phyloP scores from a whole-genome alignment of 2,888 invertebrate genomes.

The Macrosoma leucophasiata region DNA sequence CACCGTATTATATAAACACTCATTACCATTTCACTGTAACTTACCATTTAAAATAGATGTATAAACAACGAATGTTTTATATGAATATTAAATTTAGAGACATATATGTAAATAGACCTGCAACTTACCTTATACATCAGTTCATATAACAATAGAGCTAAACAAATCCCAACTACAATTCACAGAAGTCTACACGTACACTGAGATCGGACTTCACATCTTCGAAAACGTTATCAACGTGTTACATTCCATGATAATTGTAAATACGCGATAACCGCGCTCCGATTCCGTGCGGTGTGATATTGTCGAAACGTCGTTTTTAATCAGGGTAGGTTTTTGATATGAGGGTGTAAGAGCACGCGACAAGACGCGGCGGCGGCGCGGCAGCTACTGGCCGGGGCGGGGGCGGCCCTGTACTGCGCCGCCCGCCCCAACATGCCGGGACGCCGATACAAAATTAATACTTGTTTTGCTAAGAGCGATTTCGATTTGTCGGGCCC shows the following conservation, averaged over 20 bases:
- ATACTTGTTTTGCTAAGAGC: conserved; percentile 74
- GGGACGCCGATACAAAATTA: conserved; percentile 71
- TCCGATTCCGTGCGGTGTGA: conserved; percentile 19
- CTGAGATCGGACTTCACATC: conserved; percentile 44
- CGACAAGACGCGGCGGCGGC: conserved; percentile 50
- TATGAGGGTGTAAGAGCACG: conserved; percentile 31
- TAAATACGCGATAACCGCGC: conserved; percentile 16
- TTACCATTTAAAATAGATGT: no score
- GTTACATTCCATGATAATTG: conserved; percentile 34
- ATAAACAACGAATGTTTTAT: no score
- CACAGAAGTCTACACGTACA: no score
- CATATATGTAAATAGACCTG: no score
- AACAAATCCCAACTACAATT: no score
- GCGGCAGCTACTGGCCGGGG: conserved; percentile 58
- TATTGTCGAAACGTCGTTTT: conserved; percentile 37
- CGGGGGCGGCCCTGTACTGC: conserved; percentile 52
- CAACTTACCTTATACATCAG: no score
- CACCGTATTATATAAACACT: not conserved
- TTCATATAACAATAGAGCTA: conserved; percentile 6
- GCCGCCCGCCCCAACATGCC: conserved; percentile 42
- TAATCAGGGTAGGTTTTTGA: conserved; percentile 39
- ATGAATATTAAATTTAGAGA: conserved; percentile 8
- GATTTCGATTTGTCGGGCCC: conserved; percentile 72
- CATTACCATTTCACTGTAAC: no score
- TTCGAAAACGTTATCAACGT: conserved; percentile 40